Base-by-base conservation (phyloP, 2,113 vertebrate genomes). In the Heptranchias perlo region DNA sequence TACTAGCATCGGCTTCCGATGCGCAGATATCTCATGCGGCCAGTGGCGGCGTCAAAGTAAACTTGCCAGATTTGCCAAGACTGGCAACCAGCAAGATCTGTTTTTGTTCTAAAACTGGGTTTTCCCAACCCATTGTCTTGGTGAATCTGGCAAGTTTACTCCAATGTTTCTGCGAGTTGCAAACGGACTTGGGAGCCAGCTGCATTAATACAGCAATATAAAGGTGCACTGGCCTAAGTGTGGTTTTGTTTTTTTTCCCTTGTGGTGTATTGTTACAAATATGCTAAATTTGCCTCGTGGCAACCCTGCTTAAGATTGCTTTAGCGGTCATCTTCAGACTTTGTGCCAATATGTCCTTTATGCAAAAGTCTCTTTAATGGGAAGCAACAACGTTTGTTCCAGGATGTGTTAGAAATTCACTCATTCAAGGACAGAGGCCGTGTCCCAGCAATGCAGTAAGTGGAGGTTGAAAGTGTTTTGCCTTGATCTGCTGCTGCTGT, bases 391-490 rank as follows among this genome's bases (percentile, higher is more conserved):
- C 28, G 28, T 69, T 69, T 67, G 44, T 69, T 95, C 65, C 65
- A 31, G 94, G 64, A 67, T 95, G 94, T 95, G 62, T 95, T 95
- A 69, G 94, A 95, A 49, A 65, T 69, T 69, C 64, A 95, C 25
- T 52, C 28, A 67, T 67, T 73, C 94, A 95, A 95, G 62, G 94
- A 95, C 94, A 73, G 65, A 95, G 94, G 94, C 94, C 94, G 6
- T 52, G 64, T 95, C 65, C 94, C 94, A 69, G 94, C 65, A 73
- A 95, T 95, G 65, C 64, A 69, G 31, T 95, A 95, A 95, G 94
- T 95, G 94, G 64, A 69, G 65, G 44, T 67, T 95, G 44, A 52
- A 95, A 69, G 28, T 95, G 94, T 95, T 91, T 95, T 95, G 64
- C 64, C 65, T 95, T 73, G 64, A 95, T 52, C 65, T 49, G 94